phyloP scores from a whole-genome alignment of 37 sponge, comb jelly and placozoan genomes.

The Beroe forskalii region DNA sequence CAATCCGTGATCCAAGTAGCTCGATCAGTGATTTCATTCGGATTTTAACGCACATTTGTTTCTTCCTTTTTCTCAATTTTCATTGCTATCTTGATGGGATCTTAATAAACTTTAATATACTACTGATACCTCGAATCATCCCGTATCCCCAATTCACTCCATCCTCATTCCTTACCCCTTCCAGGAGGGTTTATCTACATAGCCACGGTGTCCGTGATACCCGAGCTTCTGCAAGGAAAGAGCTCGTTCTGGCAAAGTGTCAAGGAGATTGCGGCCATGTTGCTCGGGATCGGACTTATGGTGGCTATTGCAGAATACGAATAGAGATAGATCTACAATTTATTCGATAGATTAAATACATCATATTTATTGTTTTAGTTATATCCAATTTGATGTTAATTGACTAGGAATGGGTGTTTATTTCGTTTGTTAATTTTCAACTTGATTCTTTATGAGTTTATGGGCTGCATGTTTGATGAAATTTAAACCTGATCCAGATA shows the following conservation, averaged over 20 bases:
- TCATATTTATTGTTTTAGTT: no score
- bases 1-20: no score
- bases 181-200: slow-evolving; percentile 94
- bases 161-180: not conserved
- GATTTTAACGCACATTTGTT: no score
- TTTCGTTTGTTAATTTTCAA: no score
- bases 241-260: slow-evolving; percentile 74
- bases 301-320: slow-evolving; percentile 79
- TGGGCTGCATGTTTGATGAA: no score
- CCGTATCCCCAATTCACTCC: not conserved
- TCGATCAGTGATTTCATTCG: no score
- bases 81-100: not conserved
- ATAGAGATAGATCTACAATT: no score
- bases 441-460: no score
- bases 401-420: no score
- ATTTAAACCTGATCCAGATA: no score
- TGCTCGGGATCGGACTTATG: slow-evolving; percentile 86
- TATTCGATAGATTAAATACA: no score
- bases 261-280: slow-evolving; percentile 76
- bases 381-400: no score
- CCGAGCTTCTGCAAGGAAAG: slow-evolving; percentile 81
- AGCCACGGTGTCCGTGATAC: slow-evolving; percentile 87
- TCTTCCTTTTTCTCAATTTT: not conserved
- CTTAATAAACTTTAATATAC: not conserved
- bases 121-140: not conserved